Conservation (phyloP, 2,113 vertebrate species). For the Phyllostomus hastatus region DNA sequence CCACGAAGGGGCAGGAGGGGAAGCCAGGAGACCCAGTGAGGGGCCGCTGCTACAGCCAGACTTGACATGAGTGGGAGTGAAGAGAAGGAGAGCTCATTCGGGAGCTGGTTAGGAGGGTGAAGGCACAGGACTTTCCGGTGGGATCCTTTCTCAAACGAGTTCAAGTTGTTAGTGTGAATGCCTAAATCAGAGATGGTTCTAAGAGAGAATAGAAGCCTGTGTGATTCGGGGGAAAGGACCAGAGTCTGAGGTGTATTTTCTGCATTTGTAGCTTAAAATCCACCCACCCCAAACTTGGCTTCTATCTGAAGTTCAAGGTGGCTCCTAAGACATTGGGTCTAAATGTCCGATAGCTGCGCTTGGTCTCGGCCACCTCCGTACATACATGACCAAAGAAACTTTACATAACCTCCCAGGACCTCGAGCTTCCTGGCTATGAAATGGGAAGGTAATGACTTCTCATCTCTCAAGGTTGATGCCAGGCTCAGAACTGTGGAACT, state of each 20-base stretch:
- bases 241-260: not conserved
- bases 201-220: not conserved
- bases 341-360: not conserved
- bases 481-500: not conserved
- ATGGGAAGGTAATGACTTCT: not conserved
- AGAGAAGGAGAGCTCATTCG: not conserved
- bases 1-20: not conserved
- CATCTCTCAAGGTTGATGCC: not conserved
- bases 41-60: not conserved
- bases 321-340: not conserved
- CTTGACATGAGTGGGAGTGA: too few relatives aligned
- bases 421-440: not conserved
- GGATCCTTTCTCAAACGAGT: not conserved
- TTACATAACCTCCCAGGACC: not conserved
- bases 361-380: not conserved
- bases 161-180: not conserved
- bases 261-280: not conserved
- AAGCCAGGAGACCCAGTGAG: not conserved
- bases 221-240: not conserved
- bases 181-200: not conserved
- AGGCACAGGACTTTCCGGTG: not conserved
- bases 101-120: not conserved
- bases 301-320: not conserved
- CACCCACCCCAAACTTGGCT: not conserved
- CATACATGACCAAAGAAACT: not conserved